Conservation (phyloP, 1,140 invertebrate species). For the Tachypleus tridentatus region DNA sequence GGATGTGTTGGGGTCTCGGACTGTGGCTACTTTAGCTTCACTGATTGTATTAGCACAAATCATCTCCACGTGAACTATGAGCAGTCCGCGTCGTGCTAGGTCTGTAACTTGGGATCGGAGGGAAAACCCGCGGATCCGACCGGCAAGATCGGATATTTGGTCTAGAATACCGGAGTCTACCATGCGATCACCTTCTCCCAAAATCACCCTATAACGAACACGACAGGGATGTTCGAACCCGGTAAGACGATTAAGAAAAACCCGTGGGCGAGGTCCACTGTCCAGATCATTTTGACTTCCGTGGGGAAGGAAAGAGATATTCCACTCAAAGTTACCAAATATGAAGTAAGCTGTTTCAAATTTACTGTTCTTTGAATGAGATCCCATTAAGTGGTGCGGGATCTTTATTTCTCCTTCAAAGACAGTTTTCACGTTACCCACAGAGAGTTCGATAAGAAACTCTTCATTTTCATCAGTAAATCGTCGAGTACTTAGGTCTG, state of each 20-base stretch:
- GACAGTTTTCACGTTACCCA: conserved; percentile 60
- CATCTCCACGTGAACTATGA: conserved; percentile 60
- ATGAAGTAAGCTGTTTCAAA: conserved; percentile 36
- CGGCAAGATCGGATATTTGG: conserved; percentile 60
- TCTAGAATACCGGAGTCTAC: conserved; percentile 64
- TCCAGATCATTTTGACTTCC: no score
- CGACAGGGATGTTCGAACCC: conserved; percentile 69
- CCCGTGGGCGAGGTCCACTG: conserved; percentile 5
- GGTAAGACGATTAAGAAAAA: conserved; percentile 52
- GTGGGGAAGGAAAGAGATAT: no score
- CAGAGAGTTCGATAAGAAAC: conserved; percentile 65
- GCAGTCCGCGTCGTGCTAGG: conserved; percentile 32
- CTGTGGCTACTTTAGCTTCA: conserved; percentile 45
- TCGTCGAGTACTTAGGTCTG: conserved; percentile 54
- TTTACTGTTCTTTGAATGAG: no score
- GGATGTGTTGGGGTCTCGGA: conserved; percentile 6
- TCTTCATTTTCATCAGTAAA: conserved; percentile 74
- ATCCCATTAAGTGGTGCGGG: no score
- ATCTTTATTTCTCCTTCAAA: conserved; percentile 53
- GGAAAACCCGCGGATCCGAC: conserved; percentile 58
- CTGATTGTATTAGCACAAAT: conserved; percentile 59
- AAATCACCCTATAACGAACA: conserved; percentile 53
- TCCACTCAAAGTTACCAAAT: conserved; percentile 72
- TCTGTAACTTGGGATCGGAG: conserved; percentile 48
- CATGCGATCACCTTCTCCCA: conserved; percentile 57